Evolutionary conservation across 2,113 vertebrate species (phyloP), one percentile per base, ranked within the genome.

Genomic region (Oncorhynchus tshawytscha): DNA sequence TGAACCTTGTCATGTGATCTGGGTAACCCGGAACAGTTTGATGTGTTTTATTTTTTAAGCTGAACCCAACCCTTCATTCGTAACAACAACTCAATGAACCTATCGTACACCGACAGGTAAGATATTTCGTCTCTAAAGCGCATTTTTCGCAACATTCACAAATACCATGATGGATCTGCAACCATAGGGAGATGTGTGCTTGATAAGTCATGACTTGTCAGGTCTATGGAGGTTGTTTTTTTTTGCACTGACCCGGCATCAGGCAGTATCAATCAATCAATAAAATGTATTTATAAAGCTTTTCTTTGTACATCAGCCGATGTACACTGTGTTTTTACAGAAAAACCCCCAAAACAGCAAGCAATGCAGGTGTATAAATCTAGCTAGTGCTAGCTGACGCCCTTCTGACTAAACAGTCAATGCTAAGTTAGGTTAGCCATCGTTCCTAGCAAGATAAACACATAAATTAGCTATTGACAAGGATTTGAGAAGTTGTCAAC

Each of bases 61-160:
- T 86, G 88, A 73, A 89, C 84, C 84, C 77, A 90, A 82, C 81
- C 88, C 90, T 91, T 92, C 88, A 89, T 89, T 92, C 81, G 75
- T 75, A 72, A 18, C 2, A 78, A 78, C 11, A 60, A 68, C 18
- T 34, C 66, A 39, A 16, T 34, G 15, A 76, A 82, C 75, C 57
- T 83, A 75, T 79, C 74, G 72, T 71, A 87, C 76, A 90, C 82
- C 91, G 90, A 88, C 90, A 92, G 92, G 91, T 93, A 90, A 72
- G 73, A 69, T 9, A 6, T 22, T 62, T 73, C 78, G 51, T 68
- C 34, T 45, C 65, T 27, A 67, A 76, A 71, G 65, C 34, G 77
- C 31, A 78, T 29, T 39, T 31, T 59, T 69, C 13, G 68, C 54
- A 24, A 13, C 11, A 48, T 2, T 4, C 25, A 1, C 5, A 70